Conservation (phyloP, 2,797 vertebrate genomes). For the Notolepis coatsorum region DNA sequence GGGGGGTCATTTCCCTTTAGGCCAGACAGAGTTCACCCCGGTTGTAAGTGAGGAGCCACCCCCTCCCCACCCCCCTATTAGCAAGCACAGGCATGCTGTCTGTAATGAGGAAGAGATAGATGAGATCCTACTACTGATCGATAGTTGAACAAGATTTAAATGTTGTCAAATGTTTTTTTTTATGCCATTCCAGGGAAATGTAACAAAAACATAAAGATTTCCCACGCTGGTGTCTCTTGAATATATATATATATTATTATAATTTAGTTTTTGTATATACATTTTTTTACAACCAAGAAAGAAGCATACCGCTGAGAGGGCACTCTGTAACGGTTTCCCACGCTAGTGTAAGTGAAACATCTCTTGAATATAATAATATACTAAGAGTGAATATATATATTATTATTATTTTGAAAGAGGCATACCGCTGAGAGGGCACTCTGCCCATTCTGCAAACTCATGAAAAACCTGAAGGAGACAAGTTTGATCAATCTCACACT, state of each 20-base stretch:
- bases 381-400: too few species aligned
- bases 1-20: constrained; percentile 23
- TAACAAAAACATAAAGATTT: constrained; percentile 17
- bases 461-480: constrained; percentile 52
- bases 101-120: not conserved
- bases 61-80: not conserved
- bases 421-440: constrained; percentile 63
- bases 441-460: constrained; percentile 70
- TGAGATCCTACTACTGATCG: not conserved
- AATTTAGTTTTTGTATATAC: constrained; percentile 10
- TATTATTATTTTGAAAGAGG: constrained; percentile 4
- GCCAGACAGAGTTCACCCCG: constrained; percentile 13
- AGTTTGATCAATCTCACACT: constrained; percentile 74
- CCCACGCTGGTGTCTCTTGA: constrained; percentile 26
- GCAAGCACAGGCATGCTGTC: not conserved
- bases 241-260: not conserved
- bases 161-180: not conserved
- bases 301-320: constrained; percentile 54
- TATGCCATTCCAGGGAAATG: not conserved
- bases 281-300: constrained; percentile 15
- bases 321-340: constrained; percentile 48
- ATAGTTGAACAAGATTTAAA: not conserved
- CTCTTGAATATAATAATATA: not conserved
- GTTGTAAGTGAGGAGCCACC: constrained; percentile 6
- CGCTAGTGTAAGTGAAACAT: too few species aligned